Evolutionary conservation across 2,113 vertebrate genomes (phyloP).

Genomic region (Menura novaehollandiae): DNA sequence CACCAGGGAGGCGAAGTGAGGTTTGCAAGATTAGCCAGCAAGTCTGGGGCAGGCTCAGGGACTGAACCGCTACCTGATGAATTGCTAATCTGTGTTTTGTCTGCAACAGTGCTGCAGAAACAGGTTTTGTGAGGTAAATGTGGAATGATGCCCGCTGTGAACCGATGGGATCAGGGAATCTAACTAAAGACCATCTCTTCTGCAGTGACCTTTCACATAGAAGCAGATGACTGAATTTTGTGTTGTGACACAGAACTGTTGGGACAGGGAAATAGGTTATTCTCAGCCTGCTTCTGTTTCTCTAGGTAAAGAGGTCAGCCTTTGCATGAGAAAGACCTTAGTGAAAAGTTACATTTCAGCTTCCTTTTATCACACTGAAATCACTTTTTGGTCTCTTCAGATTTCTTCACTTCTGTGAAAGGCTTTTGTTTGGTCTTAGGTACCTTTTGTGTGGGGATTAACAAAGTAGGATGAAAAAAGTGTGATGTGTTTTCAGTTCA

Average conservation of each 20-base stretch:
- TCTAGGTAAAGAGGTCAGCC: not conserved
- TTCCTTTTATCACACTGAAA: not conserved
- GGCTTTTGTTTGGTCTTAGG: not conserved
- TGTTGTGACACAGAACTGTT: not conserved
- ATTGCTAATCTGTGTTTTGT: not conserved
- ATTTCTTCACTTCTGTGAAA: not conserved
- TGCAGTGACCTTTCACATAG: not conserved
- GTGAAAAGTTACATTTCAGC: not conserved
- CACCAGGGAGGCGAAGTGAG: not conserved
- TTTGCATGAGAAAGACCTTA: not conserved
- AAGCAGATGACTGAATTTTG: not conserved
- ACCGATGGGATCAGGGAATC: rapidly evolving
- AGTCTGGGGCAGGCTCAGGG: not conserved
- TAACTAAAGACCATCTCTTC: not conserved
- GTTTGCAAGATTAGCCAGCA: not conserved
- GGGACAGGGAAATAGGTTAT: not conserved
- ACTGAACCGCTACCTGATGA: not conserved
- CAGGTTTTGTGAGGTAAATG: not conserved
- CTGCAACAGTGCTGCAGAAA: not conserved
- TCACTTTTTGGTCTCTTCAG: not conserved
- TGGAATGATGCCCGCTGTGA: not conserved
- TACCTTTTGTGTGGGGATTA: not conserved
- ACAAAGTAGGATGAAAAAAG: not conserved
- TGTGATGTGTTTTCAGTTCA: not conserved
- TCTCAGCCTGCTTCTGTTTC: not conserved